Percentiles rank a stretch among this genome's conserved stretches.
phyloP scores from a whole-genome alignment of 1,140 invertebrate species.

The Aplysia californica region DNA sequence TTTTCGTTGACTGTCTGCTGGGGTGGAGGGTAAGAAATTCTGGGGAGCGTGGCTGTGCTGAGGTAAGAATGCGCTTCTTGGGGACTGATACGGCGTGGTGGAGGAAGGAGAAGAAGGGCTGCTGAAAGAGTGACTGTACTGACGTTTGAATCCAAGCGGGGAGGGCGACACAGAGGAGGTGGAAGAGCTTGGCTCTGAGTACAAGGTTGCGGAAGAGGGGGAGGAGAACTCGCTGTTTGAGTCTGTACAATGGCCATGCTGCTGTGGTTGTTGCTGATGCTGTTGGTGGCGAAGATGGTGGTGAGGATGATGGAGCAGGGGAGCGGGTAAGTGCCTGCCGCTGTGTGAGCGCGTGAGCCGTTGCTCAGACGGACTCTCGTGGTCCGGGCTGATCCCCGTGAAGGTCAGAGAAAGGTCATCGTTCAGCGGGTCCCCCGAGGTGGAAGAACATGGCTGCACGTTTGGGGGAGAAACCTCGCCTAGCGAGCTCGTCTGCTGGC shows the following conservation, averaged over 20 bases:
- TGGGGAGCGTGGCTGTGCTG: background rate
- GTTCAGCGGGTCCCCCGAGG: conserved; percentile 7
- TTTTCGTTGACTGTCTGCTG: background rate
- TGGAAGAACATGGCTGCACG: conserved; percentile 28
- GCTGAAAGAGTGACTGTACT: background rate
- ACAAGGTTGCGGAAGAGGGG: too few relatives aligned
- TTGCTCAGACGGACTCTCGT: too few relatives aligned
- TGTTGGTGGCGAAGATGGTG: background rate
- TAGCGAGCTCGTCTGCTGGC: conserved; percentile 33
- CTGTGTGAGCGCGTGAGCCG: too few relatives aligned
- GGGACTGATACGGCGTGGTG: background rate
- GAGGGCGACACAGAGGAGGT: too few relatives aligned
- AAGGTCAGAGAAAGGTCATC: background rate
- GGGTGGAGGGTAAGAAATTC: background rate
- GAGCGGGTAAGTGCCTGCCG: background rate
- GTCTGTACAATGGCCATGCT: too few relatives aligned
- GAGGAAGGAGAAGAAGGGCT: conserved; percentile 23
- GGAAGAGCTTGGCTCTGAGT: conserved; percentile 2
- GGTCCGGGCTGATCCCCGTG: background rate
- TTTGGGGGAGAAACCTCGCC: conserved; percentile 2
- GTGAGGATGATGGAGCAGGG: background rate
- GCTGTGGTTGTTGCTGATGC: background rate
- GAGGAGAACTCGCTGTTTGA: too few relatives aligned
- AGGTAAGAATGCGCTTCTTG: conserved; percentile 3
- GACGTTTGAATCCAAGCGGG: conserved; percentile 15